Percentiles rank a stretch among this genome's conserved stretches.
Conservation (phyloP, 2,888 invertebrate genomes). For the Pasiphila rectangulata region DNA sequence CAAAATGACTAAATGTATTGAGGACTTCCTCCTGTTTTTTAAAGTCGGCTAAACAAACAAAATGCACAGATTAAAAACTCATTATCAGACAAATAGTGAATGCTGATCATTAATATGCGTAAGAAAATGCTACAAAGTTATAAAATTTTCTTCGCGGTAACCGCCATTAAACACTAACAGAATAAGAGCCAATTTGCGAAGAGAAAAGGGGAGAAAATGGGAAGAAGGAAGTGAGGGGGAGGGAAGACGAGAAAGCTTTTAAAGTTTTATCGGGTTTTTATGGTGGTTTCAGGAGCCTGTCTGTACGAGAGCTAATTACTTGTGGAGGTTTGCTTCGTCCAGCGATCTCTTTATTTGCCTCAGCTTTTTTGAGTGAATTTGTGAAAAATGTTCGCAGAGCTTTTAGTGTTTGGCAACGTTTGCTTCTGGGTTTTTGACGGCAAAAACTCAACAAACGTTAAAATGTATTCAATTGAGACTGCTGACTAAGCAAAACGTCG, state of each 20-base stretch:
- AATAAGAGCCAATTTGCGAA: constrained; percentile 50
- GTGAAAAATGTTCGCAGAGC: not conserved
- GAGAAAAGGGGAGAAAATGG: constrained; percentile 11
- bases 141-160: constrained; percentile 20
- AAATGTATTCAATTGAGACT: too few relatives aligned
- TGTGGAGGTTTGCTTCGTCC: not conserved
- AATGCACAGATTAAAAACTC: too few relatives aligned
- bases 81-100: too few relatives aligned
- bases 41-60: too few relatives aligned
- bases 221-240: constrained; percentile 17
- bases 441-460: too few relatives aligned
- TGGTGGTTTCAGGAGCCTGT: constrained; percentile 11
- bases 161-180: constrained; percentile 51
- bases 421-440: too few relatives aligned
- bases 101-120: not conserved
- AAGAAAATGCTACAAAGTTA: not conserved
- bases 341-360: not conserved
- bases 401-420: too few relatives aligned
- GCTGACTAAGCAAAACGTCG: too few relatives aligned
- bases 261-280: constrained; percentile 26
- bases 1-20: too few relatives aligned
- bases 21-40: too few relatives aligned
- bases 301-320: constrained; percentile 4
- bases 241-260: constrained; percentile 18
- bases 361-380: not conserved